Percentiles rank a stretch among this genome's conserved stretches.
These are phyloP conservation scores for Eubasilissa regina DNA, from an alignment of 1,140 invertebrate species.

Conservation along the genomic window DNA sequence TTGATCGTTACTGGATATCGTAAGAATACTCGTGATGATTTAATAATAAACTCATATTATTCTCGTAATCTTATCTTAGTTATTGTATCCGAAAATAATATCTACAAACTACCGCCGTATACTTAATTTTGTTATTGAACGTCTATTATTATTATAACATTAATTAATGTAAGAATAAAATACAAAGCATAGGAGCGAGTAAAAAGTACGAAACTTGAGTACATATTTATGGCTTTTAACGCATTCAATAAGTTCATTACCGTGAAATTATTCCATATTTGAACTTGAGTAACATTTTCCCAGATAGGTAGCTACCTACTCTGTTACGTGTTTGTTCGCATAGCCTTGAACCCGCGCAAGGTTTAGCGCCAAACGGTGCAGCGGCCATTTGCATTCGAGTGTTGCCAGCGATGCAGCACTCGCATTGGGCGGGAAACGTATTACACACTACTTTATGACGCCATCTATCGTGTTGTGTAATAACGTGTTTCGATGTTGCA, in stretches of 20 bases:
- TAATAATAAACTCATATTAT: too few relatives aligned
- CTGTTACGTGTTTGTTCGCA: neutral
- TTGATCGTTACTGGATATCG: too few relatives aligned
- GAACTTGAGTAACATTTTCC: conserved; percentile 13
- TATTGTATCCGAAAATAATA: too few relatives aligned
- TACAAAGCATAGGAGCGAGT: neutral
- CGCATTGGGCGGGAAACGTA: neutral
- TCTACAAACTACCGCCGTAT: too few relatives aligned
- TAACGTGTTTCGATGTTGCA: conserved; percentile 17
- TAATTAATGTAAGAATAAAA: neutral
- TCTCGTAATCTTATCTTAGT: too few relatives aligned
- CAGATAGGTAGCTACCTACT: conserved; percentile 4
- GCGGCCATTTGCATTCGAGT: conserved; percentile 37
- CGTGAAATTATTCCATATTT: conserved; percentile 38
- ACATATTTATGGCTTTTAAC: conserved; percentile 10
- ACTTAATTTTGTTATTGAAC: too few relatives aligned
- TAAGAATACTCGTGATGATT: too few relatives aligned
- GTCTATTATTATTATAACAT: too few relatives aligned
- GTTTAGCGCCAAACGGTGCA: conserved; percentile 25
- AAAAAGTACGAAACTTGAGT: neutral
- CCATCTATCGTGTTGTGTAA: conserved; percentile 25
- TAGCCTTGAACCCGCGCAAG: conserved; percentile 38
- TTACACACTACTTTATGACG: conserved; percentile 3
- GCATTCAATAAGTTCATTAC: neutral
- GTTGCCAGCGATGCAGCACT: conserved; percentile 28